Conservation (phyloP, 2,113 vertebrate genomes). For the Pachycephala philippinensis region DNA sequence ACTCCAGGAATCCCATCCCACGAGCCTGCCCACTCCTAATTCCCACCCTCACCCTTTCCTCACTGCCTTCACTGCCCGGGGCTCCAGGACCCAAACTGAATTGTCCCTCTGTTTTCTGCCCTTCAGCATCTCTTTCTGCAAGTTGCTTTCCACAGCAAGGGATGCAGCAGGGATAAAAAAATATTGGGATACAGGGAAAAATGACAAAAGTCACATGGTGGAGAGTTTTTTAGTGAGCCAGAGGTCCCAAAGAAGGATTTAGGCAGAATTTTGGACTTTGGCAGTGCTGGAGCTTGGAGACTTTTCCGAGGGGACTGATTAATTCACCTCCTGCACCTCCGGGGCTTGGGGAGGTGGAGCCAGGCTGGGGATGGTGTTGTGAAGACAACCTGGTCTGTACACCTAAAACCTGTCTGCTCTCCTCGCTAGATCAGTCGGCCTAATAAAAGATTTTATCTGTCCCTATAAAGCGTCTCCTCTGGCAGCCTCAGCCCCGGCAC, state of each 20-base stretch:
- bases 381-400: neutral
- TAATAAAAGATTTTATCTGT: conserved; percentile 43
- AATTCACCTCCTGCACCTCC: neutral
- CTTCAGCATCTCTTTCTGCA: rapidly evolving
- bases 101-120: neutral
- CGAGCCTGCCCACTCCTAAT: rapidly evolving
- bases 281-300: neutral
- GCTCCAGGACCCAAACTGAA: rapidly evolving
- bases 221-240: neutral
- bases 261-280: neutral
- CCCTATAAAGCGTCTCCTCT: neutral
- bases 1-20: neutral
- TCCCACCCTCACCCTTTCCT: neutral
- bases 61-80: neutral
- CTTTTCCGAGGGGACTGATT: neutral
- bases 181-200: neutral
- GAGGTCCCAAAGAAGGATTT: neutral
- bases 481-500: neutral
- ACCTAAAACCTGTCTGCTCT: neutral
- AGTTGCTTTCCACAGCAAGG: neutral
- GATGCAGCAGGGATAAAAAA: neutral
- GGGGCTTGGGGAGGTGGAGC: neutral
- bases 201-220: rapidly evolving
- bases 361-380: too few species aligned
- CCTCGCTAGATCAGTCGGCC: neutral